Evolutionary conservation across 1,140 invertebrate genomes (phyloP), one percentile per base, ranked within the genome.

Genomic region (Megalopta genalis): DNA sequence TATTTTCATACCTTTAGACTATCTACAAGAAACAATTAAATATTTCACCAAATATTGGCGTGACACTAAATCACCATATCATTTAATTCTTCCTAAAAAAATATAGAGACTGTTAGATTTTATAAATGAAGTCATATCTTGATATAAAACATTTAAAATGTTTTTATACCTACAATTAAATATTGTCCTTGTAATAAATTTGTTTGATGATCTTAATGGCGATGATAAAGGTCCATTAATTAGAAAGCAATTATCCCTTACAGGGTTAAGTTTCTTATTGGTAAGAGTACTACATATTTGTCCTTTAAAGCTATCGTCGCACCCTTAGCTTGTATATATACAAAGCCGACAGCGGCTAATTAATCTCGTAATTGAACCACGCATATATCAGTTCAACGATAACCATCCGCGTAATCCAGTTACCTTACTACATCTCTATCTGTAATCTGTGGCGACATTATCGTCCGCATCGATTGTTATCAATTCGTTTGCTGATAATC

Each of bases 391-490:
- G 39, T 8, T 39, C 23, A 1, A 8, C 6, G 59, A 57, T 64
- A 77, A 32, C 3, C 1, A 14, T 49, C 32, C 39, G 27, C 42
- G 23, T 65, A 74, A 73, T 59, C n/a, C 39, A 25, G 21, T 59
- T 73, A 67, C 25, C 23, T 62, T 42, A 59, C 52, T 27, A 52
- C 25, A 27, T 1, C 14, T 7, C 14, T 65, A 37, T 62, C 25
- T 18, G 27, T 42, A 8, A 77, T 70, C 67, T 39, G 14, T n/a
- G 1, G 4, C 23, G 18, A 7, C 12, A 7, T 70, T 42, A 32
- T 32, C 67, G 8, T n/a, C 21, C 7, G 0, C 46, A 72, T 72
- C 25, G 18, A 54, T 78, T 65, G 63, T 72, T 32, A 27, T 23
- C 14, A n/a, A 27, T 57, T 21, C 2, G 39, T 18, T 16, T 12